Conservation (phyloP, 2,797 vertebrate genomes). For the Rhincodon typus region DNA sequence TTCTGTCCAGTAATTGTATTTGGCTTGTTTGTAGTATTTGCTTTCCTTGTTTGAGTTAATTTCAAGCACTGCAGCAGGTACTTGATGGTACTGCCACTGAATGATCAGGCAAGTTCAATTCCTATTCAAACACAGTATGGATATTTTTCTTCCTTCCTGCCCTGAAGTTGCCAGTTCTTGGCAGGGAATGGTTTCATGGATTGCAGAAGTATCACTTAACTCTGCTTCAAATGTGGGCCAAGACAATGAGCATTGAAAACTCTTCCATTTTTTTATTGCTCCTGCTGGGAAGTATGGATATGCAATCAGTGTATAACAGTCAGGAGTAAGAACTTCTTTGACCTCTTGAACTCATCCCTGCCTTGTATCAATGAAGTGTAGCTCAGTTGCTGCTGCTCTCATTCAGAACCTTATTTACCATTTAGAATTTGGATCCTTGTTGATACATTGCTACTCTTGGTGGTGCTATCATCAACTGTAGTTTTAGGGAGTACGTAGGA, state of each 20-base stretch:
- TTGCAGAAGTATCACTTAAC: background rate
- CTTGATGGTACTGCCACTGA: background rate
- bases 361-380: no score
- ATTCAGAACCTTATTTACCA: background rate
- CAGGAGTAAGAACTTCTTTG: background rate
- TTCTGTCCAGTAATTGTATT: background rate
- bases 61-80: background rate
- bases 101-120: background rate
- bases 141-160: background rate
- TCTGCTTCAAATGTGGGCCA: background rate
- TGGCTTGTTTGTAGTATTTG: background rate
- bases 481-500: background rate
- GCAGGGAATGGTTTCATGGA: background rate
- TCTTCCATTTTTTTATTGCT: background rate
- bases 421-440: background rate
- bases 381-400: background rate
- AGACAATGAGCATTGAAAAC: background rate
- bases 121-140: background rate
- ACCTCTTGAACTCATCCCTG: background rate
- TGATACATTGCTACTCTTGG: background rate
- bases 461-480: background rate
- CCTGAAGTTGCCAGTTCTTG: background rate
- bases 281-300: no score
- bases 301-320: background rate
- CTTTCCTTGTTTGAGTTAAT: background rate